These are phyloP conservation scores for Lapara coniferarum DNA, from an alignment of 2,888 invertebrate species.

Conservation along the genomic window DNA sequence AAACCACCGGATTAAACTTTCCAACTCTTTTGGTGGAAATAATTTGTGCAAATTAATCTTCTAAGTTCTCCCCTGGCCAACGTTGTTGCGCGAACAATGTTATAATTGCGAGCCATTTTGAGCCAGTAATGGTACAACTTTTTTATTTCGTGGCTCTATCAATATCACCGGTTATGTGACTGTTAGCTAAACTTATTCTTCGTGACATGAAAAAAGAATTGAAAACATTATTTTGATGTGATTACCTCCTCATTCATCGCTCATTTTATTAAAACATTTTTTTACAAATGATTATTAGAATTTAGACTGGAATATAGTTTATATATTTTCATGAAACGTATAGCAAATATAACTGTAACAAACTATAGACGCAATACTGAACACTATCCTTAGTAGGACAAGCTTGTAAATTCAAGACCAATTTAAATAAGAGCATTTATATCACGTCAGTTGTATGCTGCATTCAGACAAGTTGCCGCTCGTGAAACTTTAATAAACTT, in stretches of 20 bases:
- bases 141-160: background rate
- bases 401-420: background rate
- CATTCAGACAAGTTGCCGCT: background rate
- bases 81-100: background rate
- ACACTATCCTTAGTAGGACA: background rate
- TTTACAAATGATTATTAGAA: too few species aligned
- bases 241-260: too few species aligned
- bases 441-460: background rate
- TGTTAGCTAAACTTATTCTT: background rate
- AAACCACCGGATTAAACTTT: constrained; percentile 40
- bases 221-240: too few species aligned
- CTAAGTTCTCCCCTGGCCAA: background rate
- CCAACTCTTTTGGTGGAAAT: constrained; percentile 34
- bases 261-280: too few species aligned
- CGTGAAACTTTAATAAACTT: constrained; percentile 3
- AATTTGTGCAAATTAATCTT: constrained; percentile 25
- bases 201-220: background rate
- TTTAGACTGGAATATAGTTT: too few species aligned
- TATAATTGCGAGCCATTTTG: constrained; percentile 8
- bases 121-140: background rate
- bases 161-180: too few species aligned
- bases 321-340: too few species aligned
- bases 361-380: too few species aligned
- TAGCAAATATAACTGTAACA: too few species aligned
- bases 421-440: background rate